Percentiles rank a stretch among this genome's conserved stretches.
These are phyloP conservation scores for Mechanitis mazaeus DNA, from an alignment of 2,888 invertebrate genomes.

Conservation along the genomic window DNA sequence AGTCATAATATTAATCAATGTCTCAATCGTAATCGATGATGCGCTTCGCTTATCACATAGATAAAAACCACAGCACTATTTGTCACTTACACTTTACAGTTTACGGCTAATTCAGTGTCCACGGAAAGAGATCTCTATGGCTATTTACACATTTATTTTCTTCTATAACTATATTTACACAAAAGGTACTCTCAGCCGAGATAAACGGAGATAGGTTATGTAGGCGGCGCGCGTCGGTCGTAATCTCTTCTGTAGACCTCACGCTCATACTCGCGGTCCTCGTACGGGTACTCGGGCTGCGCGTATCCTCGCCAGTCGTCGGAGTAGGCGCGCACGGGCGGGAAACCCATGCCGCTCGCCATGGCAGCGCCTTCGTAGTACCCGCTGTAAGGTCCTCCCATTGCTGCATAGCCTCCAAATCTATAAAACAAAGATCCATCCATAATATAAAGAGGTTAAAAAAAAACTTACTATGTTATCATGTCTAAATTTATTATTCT, in stretches of 20 bases:
- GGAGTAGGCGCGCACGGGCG: conserved; percentile 59
- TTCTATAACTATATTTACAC: conserved; percentile 55
- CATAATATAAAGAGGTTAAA: not conserved
- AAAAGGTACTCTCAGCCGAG: conserved; percentile 22
- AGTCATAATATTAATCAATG: conserved; percentile 47
- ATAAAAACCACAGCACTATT: conserved; percentile 74
- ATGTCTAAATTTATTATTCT: conserved; percentile 10
- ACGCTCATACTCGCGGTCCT: conserved; percentile 73
- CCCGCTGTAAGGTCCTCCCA: conserved; percentile 62
- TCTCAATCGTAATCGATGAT: conserved; percentile 50
- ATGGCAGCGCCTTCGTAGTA: conserved; percentile 66
- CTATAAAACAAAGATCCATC: conserved; percentile 30
- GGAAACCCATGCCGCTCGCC: conserved; percentile 73
- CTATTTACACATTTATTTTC: conserved; percentile 60
- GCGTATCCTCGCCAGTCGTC: conserved; percentile 72
- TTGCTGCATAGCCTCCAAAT: conserved; percentile 68
- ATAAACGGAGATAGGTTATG: conserved; percentile 67
- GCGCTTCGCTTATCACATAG: conserved; percentile 72
- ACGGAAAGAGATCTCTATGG: conserved; percentile 49
- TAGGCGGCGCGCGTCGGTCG: conserved; percentile 80
- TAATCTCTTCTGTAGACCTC: conserved; percentile 80
- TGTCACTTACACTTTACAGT: conserved; percentile 71
- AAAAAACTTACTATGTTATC: too few relatives aligned
- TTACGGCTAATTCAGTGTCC: conserved; percentile 55
- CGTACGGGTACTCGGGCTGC: conserved; percentile 70